A percentile compares a stretch with the other conserved stretches of the same genome.
phyloP scores from a whole-genome alignment of 2,888 invertebrate species.

The Rosalia funebris region DNA sequence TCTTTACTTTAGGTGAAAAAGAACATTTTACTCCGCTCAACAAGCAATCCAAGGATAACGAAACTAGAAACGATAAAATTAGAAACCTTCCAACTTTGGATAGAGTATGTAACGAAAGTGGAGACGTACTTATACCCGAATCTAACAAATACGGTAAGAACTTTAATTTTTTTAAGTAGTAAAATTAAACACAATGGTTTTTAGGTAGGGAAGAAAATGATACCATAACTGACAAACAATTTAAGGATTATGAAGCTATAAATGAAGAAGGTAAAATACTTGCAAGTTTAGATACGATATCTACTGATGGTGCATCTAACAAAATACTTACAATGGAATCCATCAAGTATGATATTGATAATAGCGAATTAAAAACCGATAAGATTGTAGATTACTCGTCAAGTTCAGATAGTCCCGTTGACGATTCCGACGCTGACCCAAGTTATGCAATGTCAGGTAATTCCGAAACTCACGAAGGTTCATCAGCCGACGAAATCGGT shows the following conservation, averaged over 20 bases:
- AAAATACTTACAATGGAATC: conserved; percentile 3
- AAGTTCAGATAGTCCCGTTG: conserved; percentile 13
- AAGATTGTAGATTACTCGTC: conserved; percentile 9
- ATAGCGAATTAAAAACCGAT: conserved; percentile 1
- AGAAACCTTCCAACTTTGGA: conserved; percentile 2
- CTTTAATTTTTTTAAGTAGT: conserved; percentile 11
- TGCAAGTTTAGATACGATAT: conserved; percentile 8
- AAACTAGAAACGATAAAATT: conserved; percentile 1
- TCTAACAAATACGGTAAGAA: conserved; percentile 14
- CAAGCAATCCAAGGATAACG: conserved; percentile 1
- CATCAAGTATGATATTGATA: conserved; percentile 11
- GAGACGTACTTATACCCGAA: conserved; percentile 12
- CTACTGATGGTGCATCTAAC: conserved; percentile 1
- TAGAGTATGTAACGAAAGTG: conserved; percentile 11
- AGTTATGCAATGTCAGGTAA: conserved; percentile 4
- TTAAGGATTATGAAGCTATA: conserved; percentile 2
- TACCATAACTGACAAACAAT: background rate
- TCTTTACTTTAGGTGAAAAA: background rate
- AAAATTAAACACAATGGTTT: conserved; percentile 15
- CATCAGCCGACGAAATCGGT: background rate
- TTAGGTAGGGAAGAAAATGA: conserved; percentile 4
- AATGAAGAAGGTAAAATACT: conserved; percentile 8
- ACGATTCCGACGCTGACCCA: conserved; percentile 15
- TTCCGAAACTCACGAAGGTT: conserved; percentile 8
- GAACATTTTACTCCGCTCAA: background rate